Evolutionary conservation across 2,888 invertebrate species (phyloP).

Genomic region (Aleiodes alternator): DNA sequence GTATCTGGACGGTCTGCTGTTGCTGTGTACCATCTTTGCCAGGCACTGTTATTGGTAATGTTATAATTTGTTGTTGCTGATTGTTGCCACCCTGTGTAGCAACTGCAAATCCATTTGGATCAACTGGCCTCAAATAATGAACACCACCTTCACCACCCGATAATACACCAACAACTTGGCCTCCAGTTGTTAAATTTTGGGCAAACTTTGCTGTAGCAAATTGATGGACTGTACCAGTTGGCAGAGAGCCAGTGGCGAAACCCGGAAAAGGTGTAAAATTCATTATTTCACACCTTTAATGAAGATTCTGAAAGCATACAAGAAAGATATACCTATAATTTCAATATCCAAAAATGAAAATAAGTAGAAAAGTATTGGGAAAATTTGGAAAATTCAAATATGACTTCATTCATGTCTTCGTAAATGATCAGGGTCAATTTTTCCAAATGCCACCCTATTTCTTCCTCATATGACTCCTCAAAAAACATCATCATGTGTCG

Average conservation of each 20-base stretch:
- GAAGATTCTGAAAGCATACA: constrained; percentile 48
- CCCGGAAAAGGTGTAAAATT: constrained; percentile 86
- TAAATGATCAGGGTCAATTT: not conserved
- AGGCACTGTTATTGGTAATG: constrained; percentile 87
- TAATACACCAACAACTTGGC: constrained; percentile 84
- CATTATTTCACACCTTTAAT: constrained; percentile 77
- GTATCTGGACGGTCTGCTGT: constrained; percentile 85
- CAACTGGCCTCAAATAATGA: constrained; percentile 83
- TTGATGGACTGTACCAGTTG: constrained; percentile 79
- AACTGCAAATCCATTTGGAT: constrained; percentile 76
- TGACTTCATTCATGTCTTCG: too few relatives aligned
- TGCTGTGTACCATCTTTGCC: constrained; percentile 85
- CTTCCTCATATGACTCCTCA: not conserved
- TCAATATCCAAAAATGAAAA: too few relatives aligned
- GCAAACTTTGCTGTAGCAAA: constrained; percentile 83
- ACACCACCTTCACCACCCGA: constrained; percentile 84
- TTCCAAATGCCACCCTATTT: not conserved
- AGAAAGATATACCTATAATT: constrained; percentile 28
- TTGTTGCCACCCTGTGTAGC: constrained; percentile 70
- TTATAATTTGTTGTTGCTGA: constrained; percentile 82
- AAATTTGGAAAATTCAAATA: too few relatives aligned
- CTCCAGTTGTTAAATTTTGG: constrained; percentile 82
- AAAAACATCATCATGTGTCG: constrained; percentile 4
- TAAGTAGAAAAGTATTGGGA: not conserved
- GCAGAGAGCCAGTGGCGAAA: constrained; percentile 79